These are phyloP conservation scores for Bergia puertoricense DNA, from an alignment of 92 coral and sea anemone genomes.

Conservation along the genomic window DNA sequence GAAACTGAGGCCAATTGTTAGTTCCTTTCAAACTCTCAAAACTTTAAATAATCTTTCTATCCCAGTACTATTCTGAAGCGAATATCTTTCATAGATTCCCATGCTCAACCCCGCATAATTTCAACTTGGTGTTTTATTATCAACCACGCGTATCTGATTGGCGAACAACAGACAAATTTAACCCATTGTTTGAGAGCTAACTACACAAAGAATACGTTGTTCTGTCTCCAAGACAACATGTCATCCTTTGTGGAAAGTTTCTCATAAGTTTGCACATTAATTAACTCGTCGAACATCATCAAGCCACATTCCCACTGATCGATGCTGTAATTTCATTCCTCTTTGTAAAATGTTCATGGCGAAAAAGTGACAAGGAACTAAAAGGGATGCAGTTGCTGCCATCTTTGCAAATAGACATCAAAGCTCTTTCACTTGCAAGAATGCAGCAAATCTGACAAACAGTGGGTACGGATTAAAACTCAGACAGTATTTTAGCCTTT, in stretches of 20 bases:
- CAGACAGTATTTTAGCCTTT: constrained; percentile 3
- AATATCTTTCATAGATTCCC: too few relatives aligned
- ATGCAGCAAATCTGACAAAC: constrained; percentile 9
- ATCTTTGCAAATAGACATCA: neutral
- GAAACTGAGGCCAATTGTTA: too few relatives aligned
- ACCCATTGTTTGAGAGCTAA: neutral
- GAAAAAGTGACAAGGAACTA: neutral
- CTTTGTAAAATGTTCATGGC: neutral
- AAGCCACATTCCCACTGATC: constrained; percentile 12
- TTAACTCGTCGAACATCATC: constrained; percentile 18
- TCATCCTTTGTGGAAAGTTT: constrained; percentile 22
- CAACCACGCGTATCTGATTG: constrained; percentile 32
- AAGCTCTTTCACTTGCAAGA: neutral
- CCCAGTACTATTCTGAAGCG: too few relatives aligned
- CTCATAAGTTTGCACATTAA: constrained; percentile 34
- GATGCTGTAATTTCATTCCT: neutral
- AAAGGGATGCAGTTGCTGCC: neutral
- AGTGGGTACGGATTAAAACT: neutral
- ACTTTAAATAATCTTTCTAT: neutral
- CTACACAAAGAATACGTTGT: constrained; percentile 5
- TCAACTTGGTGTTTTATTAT: neutral
- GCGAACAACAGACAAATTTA: neutral
- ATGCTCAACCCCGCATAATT: too few relatives aligned
- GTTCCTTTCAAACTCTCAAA: too few relatives aligned
- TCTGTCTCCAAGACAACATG: constrained; percentile 38